Percentiles rank a stretch among this genome's conserved stretches.
Conservation (phyloP, 2,113 vertebrate genomes). For the Ptilorrhoa leucosticta region DNA sequence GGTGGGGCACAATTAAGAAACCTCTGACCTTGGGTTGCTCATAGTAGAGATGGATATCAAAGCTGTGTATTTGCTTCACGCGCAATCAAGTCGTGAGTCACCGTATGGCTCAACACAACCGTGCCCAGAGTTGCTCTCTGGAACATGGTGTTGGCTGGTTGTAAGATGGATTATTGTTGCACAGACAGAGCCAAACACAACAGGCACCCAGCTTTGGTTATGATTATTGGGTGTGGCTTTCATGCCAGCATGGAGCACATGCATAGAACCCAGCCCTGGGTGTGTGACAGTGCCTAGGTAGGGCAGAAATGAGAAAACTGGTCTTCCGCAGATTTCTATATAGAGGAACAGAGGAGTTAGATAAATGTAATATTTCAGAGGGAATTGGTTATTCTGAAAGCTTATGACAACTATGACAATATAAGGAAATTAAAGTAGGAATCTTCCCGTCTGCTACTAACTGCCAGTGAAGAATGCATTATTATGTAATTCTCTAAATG, state of each 20-base stretch:
- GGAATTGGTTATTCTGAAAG: neutral
- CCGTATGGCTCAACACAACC: neutral
- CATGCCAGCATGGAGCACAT: neutral
- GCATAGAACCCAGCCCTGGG: neutral
- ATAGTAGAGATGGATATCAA: neutral
- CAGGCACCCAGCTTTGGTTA: neutral
- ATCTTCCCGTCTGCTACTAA: neutral
- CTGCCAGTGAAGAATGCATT: neutral
- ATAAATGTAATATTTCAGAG: neutral
- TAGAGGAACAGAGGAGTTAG: neutral
- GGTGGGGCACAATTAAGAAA: neutral
- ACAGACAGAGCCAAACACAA: neutral
- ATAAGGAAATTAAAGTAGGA: neutral
- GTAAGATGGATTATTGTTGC: neutral
- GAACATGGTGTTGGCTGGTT: rapidly evolving
- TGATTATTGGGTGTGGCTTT: neutral
- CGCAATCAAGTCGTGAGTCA: rapidly evolving
- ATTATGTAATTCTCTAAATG: neutral
- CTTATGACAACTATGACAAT: neutral
- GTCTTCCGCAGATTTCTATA: neutral
- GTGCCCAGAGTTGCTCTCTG: neutral
- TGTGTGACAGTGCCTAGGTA: neutral
- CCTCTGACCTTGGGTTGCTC: neutral
- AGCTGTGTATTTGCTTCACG: neutral
- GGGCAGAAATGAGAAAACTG: neutral